These are phyloP conservation scores for Gallinago jamesoni DNA, from an alignment of 2,113 vertebrate species.

Conservation along the genomic window DNA sequence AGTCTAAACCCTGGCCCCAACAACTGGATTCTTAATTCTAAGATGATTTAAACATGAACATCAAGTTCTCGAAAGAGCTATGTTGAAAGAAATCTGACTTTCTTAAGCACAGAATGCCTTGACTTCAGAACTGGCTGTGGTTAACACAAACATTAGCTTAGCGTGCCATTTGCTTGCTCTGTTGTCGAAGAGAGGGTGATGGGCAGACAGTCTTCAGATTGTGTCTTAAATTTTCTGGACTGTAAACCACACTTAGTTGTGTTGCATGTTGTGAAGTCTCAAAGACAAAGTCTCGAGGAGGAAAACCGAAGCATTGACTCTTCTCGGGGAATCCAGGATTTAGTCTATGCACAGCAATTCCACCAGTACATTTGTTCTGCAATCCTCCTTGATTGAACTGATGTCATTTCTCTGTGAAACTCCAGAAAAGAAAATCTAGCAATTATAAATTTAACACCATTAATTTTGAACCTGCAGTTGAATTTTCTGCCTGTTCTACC, in stretches of 20 bases:
- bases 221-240: neutral
- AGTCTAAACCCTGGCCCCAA: neutral
- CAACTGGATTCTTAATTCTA: conserved; percentile 10
- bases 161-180: neutral
- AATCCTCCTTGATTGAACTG: neutral
- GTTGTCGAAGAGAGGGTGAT: neutral
- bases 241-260: neutral
- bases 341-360: neutral
- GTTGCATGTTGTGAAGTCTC: neutral
- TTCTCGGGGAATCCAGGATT: neutral
- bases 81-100: conserved; percentile 13
- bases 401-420: neutral
- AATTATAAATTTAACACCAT: neutral
- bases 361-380: neutral
- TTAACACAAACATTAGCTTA: neutral
- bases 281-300: neutral
- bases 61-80: neutral
- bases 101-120: neutral
- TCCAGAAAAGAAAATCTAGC: neutral
- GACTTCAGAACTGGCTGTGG: neutral
- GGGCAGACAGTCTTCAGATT: neutral
- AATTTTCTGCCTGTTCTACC: neutral
- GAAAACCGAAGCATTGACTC: neutral
- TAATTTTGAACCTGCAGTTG: neutral
- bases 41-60: conserved; percentile 1